Conservation (phyloP, 2,113 vertebrate species). For the Sylvia atricapilla region DNA sequence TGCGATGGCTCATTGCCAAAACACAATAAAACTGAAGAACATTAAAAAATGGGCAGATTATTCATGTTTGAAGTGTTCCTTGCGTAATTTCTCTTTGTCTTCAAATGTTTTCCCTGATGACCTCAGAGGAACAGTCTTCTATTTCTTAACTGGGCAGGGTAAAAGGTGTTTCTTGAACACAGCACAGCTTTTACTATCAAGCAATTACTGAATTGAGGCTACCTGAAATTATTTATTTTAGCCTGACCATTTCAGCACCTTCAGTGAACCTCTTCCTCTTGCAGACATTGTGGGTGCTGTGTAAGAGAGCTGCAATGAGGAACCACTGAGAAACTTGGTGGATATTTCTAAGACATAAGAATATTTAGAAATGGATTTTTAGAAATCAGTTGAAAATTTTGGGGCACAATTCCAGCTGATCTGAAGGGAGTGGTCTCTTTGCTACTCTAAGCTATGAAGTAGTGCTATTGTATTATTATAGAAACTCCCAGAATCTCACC, state of each 20-base stretch:
- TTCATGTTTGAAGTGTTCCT: neutral
- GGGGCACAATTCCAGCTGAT: neutral
- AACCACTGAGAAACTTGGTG: neutral
- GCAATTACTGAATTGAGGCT: neutral
- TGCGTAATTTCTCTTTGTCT: neutral
- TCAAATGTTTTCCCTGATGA: neutral
- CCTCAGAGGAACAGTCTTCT: neutral
- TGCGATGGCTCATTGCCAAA: neutral
- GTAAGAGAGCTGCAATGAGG: neutral
- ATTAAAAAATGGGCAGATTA: neutral
- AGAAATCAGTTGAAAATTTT: neutral
- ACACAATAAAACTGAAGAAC: neutral
- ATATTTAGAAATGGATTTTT: neutral
- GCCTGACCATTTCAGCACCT: neutral
- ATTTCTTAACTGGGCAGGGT: neutral
- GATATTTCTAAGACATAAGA: neutral
- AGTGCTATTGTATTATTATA: neutral
- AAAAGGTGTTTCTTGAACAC: neutral
- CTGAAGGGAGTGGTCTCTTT: neutral
- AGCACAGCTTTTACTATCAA: neutral
- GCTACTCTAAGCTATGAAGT: neutral
- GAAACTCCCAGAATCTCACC: neutral
- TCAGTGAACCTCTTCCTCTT: neutral
- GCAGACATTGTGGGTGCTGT: rapidly evolving
- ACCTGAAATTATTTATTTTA: neutral